These are phyloP conservation scores for Lottia gigantea DNA, from an alignment of 2,888 invertebrate genomes.

Conservation along the genomic window DNA sequence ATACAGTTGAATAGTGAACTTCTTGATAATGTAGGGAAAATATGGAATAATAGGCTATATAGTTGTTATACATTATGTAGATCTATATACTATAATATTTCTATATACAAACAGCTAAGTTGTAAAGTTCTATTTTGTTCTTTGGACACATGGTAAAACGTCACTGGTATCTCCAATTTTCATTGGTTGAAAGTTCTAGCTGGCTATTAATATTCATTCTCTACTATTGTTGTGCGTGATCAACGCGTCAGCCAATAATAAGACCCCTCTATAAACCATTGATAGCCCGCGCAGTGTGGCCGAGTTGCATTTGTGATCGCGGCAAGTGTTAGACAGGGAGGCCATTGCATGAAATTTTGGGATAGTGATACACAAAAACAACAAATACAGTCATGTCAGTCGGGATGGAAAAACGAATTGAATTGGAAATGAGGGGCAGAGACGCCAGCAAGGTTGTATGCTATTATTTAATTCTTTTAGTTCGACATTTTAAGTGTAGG, in stretches of 20 bases:
- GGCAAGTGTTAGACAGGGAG: constrained; percentile 17
- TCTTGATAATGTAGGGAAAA: no score
- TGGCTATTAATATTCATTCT: constrained; percentile 56
- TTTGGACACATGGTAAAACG: no score
- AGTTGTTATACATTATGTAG: no score
- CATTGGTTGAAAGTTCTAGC: constrained; percentile 23
- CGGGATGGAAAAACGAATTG: constrained; percentile 76
- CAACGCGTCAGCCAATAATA: constrained; percentile 46
- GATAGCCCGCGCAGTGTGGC: constrained; percentile 24
- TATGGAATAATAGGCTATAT: no score
- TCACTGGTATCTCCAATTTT: neutral
- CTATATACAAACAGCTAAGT: no score
- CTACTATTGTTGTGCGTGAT: constrained; percentile 36
- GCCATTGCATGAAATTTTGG: constrained; percentile 26
- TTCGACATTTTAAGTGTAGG: constrained; percentile 2
- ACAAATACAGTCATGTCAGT: constrained; percentile 32
- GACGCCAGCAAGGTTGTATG: constrained; percentile 86
- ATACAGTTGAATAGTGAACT: no score
- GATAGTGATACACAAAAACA: constrained; percentile 14
- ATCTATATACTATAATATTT: no score
- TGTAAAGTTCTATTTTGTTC: no score
- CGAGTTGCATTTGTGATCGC: constrained; percentile 7
- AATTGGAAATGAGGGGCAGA: constrained; percentile 91
- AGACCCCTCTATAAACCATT: constrained; percentile 42
- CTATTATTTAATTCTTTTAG: constrained; percentile 31